Evolutionary conservation across 2,113 vertebrate genomes (phyloP).

Genomic region (Ictalurus furcatus): DNA sequence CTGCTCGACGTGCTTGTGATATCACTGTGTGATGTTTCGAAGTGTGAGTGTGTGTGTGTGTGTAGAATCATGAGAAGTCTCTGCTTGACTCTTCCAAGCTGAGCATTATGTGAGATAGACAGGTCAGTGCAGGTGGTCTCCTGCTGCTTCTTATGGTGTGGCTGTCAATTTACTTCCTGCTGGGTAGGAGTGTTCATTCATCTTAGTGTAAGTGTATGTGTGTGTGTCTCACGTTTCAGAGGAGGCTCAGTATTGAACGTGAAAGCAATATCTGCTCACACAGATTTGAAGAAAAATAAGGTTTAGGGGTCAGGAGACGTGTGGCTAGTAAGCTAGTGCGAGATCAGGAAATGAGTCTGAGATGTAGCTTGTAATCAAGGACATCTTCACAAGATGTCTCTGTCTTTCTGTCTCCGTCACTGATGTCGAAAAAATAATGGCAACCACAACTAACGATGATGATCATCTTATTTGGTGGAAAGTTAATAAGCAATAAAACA

Average conservation of each 20-base stretch:
- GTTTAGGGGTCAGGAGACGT: not conserved
- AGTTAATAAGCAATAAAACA: not conserved
- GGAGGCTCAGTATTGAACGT: not conserved
- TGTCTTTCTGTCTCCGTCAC: not conserved
- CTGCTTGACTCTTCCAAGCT: constrained; percentile 49
- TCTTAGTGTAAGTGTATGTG: constrained; percentile 6
- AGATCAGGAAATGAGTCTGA: not conserved
- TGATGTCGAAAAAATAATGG: not conserved
- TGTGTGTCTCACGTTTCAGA: constrained; percentile 32
- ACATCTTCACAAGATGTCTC: not conserved
- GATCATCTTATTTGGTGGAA: not conserved
- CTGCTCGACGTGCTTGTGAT: not conserved
- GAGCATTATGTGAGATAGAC: constrained; percentile 49
- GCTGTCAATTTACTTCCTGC: constrained; percentile 49
- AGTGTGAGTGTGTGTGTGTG: not conserved
- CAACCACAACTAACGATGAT: not conserved
- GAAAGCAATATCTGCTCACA: not conserved
- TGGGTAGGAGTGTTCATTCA: constrained; percentile 39
- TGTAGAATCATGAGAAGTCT: constrained; percentile 26
- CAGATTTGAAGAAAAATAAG: not conserved
- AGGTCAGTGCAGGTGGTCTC: constrained; percentile 54
- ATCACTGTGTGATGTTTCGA: not conserved
- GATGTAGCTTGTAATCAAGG: not conserved
- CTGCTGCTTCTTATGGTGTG: constrained; percentile 42
- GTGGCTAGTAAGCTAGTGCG: not conserved